phyloP scores from a whole-genome alignment of 2,797 vertebrate species.

The Gobionotothen gibberifrons region DNA sequence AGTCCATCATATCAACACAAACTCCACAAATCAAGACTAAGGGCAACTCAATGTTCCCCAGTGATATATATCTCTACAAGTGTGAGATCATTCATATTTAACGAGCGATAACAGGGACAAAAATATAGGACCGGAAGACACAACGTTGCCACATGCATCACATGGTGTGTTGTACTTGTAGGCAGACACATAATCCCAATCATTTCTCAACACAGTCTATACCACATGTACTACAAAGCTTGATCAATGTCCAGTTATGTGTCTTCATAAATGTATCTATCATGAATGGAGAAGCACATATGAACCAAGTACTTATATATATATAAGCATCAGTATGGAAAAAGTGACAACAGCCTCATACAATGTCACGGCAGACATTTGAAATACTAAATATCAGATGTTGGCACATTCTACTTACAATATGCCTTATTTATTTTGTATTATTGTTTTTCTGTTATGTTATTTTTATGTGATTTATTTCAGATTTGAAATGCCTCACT shows the following conservation, averaged over 20 bases:
- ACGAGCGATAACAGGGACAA: conserved; percentile 15
- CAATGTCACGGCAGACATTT: too few relatives aligned
- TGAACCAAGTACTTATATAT: neutral
- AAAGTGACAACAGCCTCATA: conserved; percentile 7
- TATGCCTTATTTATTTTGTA: neutral
- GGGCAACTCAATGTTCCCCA: neutral
- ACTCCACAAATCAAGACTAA: neutral
- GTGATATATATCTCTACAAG: neutral
- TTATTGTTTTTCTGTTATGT: too few relatives aligned
- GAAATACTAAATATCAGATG: too few relatives aligned
- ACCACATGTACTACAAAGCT: neutral
- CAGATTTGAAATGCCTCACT: neutral
- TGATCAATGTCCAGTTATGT: too few relatives aligned
- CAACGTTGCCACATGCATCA: conserved; percentile 1
- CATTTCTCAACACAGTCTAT: neutral
- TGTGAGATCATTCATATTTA: conserved; percentile 32
- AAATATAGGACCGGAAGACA: conserved; percentile 2
- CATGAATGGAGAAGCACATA: neutral
- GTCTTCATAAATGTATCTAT: too few relatives aligned
- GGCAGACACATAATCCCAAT: neutral
- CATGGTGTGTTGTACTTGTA: neutral
- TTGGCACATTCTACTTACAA: neutral
- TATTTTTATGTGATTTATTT: too few relatives aligned
- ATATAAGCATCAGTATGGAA: neutral
- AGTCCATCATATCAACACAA: neutral